Evolutionary conservation across 2,797 vertebrate genomes (phyloP).

Genomic region (Chanos chanos): DNA sequence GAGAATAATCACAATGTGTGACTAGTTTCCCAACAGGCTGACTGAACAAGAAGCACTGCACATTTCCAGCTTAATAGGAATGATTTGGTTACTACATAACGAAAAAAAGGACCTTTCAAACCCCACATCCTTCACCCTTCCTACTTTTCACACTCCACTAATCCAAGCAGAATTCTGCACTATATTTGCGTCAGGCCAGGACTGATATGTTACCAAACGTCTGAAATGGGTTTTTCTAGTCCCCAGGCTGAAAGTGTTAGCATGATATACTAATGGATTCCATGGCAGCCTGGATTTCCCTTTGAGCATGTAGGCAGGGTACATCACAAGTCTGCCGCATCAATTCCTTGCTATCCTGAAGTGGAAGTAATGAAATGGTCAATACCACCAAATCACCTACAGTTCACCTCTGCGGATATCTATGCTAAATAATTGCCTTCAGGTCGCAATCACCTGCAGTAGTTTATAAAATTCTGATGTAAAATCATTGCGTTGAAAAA

Average conservation of each 20-base stretch:
- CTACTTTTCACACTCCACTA: slow-evolving; percentile 1
- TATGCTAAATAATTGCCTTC: too few species aligned
- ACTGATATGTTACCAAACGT: neutral
- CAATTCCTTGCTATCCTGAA: too few species aligned
- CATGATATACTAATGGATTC: slow-evolving; percentile 71
- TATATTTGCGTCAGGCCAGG: slow-evolving; percentile 20
- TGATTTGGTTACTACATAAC: neutral
- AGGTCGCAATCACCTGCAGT: too few species aligned
- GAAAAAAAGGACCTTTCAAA: slow-evolving; percentile 8
- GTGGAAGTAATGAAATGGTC: too few species aligned
- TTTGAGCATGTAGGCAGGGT: slow-evolving; percentile 15
- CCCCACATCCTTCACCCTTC: neutral
- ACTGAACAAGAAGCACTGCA: too few species aligned
- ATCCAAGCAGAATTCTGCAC: slow-evolving; percentile 12
- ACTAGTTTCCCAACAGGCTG: too few species aligned
- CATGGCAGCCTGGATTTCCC: slow-evolving; percentile 41
- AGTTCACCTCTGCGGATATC: too few species aligned
- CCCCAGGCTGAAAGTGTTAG: slow-evolving; percentile 49
- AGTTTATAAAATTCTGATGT: too few species aligned
- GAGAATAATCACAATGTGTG: too few species aligned
- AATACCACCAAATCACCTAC: too few species aligned
- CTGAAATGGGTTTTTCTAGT: slow-evolving; percentile 58
- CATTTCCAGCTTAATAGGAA: neutral
- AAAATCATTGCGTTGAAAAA: too few species aligned
- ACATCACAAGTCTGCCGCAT: slow-evolving; percentile 5